Evolutionary conservation across 1,140 invertebrate species (phyloP).

Genomic region (Drosophila obscura): DNA sequence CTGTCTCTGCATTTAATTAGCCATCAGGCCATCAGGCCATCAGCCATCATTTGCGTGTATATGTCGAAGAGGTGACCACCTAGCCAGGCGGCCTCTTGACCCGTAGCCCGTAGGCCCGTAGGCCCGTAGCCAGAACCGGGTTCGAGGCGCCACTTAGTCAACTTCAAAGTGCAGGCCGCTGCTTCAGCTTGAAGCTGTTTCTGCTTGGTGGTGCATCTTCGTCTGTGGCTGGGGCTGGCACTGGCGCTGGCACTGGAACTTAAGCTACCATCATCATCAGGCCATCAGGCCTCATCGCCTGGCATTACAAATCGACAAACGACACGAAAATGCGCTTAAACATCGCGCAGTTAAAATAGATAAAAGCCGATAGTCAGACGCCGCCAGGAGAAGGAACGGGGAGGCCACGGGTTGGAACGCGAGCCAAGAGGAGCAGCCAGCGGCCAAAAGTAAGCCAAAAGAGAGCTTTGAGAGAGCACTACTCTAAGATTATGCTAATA

Average conservation of each 20-base stretch:
- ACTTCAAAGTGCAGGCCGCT: slow-evolving; percentile 72
- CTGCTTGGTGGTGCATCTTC: slow-evolving; percentile 21
- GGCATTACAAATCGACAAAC: slow-evolving; percentile 83
- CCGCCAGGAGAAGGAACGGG: slow-evolving; percentile 37
- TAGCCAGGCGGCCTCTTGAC: slow-evolving; percentile 71
- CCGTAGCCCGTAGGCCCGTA: slow-evolving; percentile 23
- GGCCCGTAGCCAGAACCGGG: slow-evolving; percentile 10
- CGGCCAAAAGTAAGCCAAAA: not conserved
- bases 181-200: slow-evolving; percentile 14
- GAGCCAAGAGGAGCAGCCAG: slow-evolving; percentile 1
- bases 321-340: slow-evolving; percentile 84
- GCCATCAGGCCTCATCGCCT: slow-evolving; percentile 33
- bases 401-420: not conserved
- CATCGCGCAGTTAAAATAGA: slow-evolving; percentile 82
- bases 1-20: slow-evolving; percentile 68
- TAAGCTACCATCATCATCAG: slow-evolving; percentile 61
- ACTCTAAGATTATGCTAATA: slow-evolving; percentile 29
- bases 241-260: slow-evolving; percentile 4
- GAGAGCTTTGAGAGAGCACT: slow-evolving; percentile 14
- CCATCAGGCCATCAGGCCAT: slow-evolving; percentile 60
- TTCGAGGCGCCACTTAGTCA: slow-evolving; percentile 72
- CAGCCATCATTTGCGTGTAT: not conserved
- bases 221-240: not conserved
- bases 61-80: slow-evolving; percentile 50
- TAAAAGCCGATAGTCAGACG: slow-evolving; percentile 79